Evolutionary conservation across 2,113 vertebrate genomes (phyloP).

Genomic region (Cynopterus brachyotis): DNA sequence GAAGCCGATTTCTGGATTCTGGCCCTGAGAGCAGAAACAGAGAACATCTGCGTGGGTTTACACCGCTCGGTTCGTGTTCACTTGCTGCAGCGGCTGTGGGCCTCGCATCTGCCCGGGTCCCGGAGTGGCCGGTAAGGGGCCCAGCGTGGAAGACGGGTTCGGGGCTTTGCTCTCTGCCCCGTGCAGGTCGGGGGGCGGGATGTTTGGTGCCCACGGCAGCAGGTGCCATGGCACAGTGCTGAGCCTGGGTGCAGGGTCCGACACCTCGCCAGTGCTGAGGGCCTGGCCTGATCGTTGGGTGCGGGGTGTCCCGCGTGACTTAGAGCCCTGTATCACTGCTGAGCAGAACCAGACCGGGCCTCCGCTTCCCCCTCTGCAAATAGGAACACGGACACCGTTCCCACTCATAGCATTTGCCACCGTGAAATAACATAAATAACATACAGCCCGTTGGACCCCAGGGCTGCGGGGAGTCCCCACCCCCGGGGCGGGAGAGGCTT

Average conservation of each 20-base stretch:
- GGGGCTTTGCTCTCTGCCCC: not conserved
- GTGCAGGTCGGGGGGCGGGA: not conserved
- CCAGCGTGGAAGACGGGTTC: fast-evolving
- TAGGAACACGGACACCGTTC: not conserved
- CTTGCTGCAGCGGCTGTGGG: not conserved
- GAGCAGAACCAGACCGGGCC: not conserved
- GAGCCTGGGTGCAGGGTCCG: not conserved
- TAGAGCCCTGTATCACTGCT: not conserved
- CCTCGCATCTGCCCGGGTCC: not conserved
- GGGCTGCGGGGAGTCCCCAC: too few relatives aligned
- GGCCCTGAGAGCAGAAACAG: not conserved
- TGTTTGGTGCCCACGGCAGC: too few relatives aligned
- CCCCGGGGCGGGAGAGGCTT: too few relatives aligned
- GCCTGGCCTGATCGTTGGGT: not conserved
- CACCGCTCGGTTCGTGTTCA: not conserved
- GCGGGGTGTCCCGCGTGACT: not conserved
- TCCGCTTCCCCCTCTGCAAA: not conserved
- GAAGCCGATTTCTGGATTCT: not conserved
- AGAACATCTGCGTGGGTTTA: not conserved
- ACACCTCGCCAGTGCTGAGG: not conserved
- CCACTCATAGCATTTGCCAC: too few relatives aligned
- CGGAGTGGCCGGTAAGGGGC: not conserved
- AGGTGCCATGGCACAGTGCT: too few relatives aligned
- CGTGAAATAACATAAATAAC: not conserved
- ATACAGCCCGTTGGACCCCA: too few relatives aligned